Evolutionary conservation across 2,888 invertebrate genomes (phyloP).

Genomic region (Keiferia lycopersicella): DNA sequence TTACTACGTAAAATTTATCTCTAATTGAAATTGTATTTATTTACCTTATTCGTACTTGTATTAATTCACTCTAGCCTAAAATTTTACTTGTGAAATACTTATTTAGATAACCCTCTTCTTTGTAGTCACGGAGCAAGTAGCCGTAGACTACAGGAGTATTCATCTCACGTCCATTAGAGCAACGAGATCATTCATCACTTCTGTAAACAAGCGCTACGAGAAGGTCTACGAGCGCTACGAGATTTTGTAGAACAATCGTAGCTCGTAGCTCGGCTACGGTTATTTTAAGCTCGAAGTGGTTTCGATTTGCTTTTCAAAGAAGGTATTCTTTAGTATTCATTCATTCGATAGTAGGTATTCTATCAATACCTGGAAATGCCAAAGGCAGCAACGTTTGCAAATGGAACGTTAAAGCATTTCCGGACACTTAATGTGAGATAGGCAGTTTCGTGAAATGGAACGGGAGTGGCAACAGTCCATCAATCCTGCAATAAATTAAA

Average conservation of each 20-base stretch:
- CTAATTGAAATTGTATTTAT: background rate
- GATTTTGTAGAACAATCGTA: slow-evolving; percentile 17
- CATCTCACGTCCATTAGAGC: slow-evolving; percentile 19
- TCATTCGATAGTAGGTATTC: no score
- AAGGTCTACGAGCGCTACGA: slow-evolving; percentile 16
- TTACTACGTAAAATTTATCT: background rate
- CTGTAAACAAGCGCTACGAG: slow-evolving; percentile 15
- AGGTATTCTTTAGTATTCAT: no score
- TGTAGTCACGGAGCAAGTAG: background rate
- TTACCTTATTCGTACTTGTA: background rate
- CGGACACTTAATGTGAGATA: background rate
- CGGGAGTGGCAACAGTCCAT: slow-evolving; percentile 1
- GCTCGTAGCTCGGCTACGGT: slow-evolving; percentile 12
- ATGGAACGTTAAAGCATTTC: slow-evolving; percentile 19
- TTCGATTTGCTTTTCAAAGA: no score
- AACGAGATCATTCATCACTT: slow-evolving; percentile 19
- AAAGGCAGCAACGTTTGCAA: no score
- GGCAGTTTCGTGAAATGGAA: background rate
- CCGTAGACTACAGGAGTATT: slow-evolving; percentile 7
- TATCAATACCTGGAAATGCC: no score
- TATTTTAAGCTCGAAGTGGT: background rate
- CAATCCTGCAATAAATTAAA: slow-evolving; percentile 6
- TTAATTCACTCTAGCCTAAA: background rate
- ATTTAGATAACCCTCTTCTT: slow-evolving; percentile 1
- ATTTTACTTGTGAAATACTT: background rate